phyloP scores from a whole-genome alignment of 2,113 vertebrate genomes.

The Sialia sialis region DNA sequence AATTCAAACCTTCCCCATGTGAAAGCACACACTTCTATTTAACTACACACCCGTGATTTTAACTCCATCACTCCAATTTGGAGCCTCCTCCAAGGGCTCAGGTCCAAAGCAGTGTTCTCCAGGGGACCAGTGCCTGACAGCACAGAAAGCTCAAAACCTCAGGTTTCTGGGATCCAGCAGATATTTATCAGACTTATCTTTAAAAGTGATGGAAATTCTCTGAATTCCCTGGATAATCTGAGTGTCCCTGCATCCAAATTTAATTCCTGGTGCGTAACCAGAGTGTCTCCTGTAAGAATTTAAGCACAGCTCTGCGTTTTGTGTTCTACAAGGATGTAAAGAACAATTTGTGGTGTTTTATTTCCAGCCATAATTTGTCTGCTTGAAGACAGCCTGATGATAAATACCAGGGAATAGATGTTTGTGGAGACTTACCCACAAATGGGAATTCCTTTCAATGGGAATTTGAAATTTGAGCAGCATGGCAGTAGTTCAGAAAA shows the following conservation, averaged over 20 bases:
- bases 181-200: neutral
- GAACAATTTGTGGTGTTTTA: neutral
- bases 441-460: neutral
- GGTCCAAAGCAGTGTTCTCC: too few species aligned
- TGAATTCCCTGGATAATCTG: neutral
- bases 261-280: neutral
- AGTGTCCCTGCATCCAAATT: neutral
- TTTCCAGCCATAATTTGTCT: neutral
- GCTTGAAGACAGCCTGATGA: neutral
- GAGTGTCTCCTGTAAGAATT: neutral
- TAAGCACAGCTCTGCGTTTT: fast-evolving
- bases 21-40: too few species aligned
- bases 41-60: too few species aligned
- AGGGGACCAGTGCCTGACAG: too few species aligned
- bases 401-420: neutral
- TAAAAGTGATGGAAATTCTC: neutral
- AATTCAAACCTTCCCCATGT: too few species aligned
- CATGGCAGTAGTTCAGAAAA: neutral
- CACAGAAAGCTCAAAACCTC: too few species aligned
- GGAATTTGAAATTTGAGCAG: neutral
- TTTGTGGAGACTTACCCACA: neutral
- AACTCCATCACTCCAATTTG: too few species aligned
- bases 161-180: neutral
- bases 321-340: neutral
- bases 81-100: too few species aligned